Evolutionary conservation across 2,888 invertebrate genomes (phyloP).

Genomic region (Cheilosia vernalis): DNA sequence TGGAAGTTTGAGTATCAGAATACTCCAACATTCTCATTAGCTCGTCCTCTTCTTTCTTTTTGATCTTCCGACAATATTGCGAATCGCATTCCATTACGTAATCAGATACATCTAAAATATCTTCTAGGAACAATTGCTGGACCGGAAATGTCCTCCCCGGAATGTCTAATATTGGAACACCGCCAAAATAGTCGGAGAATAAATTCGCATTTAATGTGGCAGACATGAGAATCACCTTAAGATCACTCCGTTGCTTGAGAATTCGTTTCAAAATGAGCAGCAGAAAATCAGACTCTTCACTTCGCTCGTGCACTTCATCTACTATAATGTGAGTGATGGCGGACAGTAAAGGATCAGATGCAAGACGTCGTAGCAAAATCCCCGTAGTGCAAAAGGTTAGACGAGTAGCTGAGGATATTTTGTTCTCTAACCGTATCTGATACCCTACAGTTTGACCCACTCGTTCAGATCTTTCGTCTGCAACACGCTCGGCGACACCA

Average conservation of each 20-base stretch:
- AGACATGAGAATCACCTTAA: slow-evolving; percentile 95
- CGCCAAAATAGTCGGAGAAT: slow-evolving; percentile 92
- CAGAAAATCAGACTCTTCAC: slow-evolving; percentile 95
- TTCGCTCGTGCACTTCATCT: slow-evolving; percentile 97
- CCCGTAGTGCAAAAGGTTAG: slow-evolving; percentile 97
- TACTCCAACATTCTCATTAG: slow-evolving; percentile 87
- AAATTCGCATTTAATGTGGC: slow-evolving; percentile 94
- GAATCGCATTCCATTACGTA: slow-evolving; percentile 87
- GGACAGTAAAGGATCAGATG: slow-evolving; percentile 89
- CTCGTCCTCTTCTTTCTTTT: slow-evolving; percentile 85
- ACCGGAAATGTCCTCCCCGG: slow-evolving; percentile 94
- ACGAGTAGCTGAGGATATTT: slow-evolving; percentile 90
- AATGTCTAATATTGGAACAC: slow-evolving; percentile 91
- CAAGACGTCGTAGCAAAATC: slow-evolving; percentile 92
- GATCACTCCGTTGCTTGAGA: slow-evolving; percentile 88
- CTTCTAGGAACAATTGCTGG: slow-evolving; percentile 91
- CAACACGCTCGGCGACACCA: slow-evolving; percentile 95
- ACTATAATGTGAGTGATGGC: slow-evolving; percentile 93
- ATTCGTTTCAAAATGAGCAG: slow-evolving; percentile 92
- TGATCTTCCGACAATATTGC: slow-evolving; percentile 85
- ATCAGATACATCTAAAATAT: slow-evolving; percentile 88
- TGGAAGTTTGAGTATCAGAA: slow-evolving; percentile 85
- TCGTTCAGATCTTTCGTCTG: slow-evolving; percentile 92
- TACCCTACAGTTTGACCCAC: slow-evolving; percentile 85
- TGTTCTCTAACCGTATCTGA: slow-evolving; percentile 91